Evolutionary conservation across 2,797 vertebrate genomes (phyloP), one percentile per base, ranked within the genome.

Genomic region (Pseudochaenichthys georgianus): DNA sequence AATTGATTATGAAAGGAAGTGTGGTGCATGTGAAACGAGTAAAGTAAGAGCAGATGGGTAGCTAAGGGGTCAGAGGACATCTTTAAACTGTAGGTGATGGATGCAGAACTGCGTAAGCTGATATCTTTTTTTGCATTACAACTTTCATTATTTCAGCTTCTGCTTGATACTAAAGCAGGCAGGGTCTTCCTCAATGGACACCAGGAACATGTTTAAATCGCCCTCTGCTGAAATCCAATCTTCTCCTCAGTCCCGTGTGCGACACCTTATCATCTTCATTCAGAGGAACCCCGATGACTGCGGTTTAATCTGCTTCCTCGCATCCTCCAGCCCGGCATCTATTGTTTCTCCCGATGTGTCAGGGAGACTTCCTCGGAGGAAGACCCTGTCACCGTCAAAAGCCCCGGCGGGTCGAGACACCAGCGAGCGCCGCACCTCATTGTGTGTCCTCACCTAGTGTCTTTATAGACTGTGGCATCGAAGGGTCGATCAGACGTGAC

Each of bases 361-460:
- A 63, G 84, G 73, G 69, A 60, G 46, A 80, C 81, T 77, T 93
- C 83, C 85, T 81, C 52, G 21, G 53, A 81, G 88, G 91, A 92
- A 81, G 81, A 51, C 23, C 55, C 81, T 88, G 92, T 93, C 92
- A 92, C 84, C 64, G 70, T 84, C 68, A 72, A 69, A 55, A 55
- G 79, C 72, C 48, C 68, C 28, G 21, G 55, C 13, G 59, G 83
- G 88, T 86, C 87, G 38, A 28, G 92, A 88, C 87, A 93, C 78
- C 4, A 28, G 31, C 13, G 34, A 71, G 65, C 52, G 47, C 61
- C 4, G 67, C 47, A 42, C 78, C 81, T 89, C 86, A 79, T 87
- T 87, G 89, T 93, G 80, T 75, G 54, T 75, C 69, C 81, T 92
- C 89, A 91, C 89, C 93, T 92, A 42, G 41, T 75, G 83, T 75